Evolutionary conservation across 2,113 vertebrate species (phyloP), one percentile per base, ranked within the genome.

Genomic region (Apistogramma diplotaenia): DNA sequence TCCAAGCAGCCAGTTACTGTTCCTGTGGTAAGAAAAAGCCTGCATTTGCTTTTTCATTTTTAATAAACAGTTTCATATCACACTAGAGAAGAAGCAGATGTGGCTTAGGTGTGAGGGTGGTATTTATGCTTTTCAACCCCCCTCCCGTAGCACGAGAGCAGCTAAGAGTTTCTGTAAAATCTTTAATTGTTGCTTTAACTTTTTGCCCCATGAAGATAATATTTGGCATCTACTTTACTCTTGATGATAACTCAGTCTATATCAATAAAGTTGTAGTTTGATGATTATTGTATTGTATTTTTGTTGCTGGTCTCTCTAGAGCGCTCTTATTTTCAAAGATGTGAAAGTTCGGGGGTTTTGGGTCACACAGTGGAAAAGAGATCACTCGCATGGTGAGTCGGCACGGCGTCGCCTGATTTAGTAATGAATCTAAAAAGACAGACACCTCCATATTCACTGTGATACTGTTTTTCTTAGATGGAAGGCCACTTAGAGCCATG

Each of bases 241-340:
- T 31, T 31, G 6, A 31, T 31, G 29, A 31, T 6, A 31, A 31
- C n/a, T n/a, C n/a, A n/a, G n/a, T n/a, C n/a, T 33, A 33, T 33
- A 33, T 33, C 31, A 33, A 33, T 33, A 33, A 33, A 33, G 7
- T 7, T 33, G 4, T 33, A 7, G 31, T 33, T 33, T 33, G 6
- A 33, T 33, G 31, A 33, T 7, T 33, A 33, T 33, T 33, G 7
- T n/a, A n/a, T n/a, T n/a, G n/a, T n/a, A n/a, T 9, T 1, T 10
- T 25, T 56, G n/a, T 12, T 23, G 4, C 19, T 62, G 56, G 72
- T 80, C 53, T 90, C 43, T 89, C 73, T 86, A 99, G 98, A 97
- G 98, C 0, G 95, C 96, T 1, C 96, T 99, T 75, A 99, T 99
- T 87, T 99, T 99, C 87, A 97, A 96, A 81, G 95, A 99, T 29